Conservation (phyloP, 2,113 vertebrate genomes). For the Willisornis vidua region DNA sequence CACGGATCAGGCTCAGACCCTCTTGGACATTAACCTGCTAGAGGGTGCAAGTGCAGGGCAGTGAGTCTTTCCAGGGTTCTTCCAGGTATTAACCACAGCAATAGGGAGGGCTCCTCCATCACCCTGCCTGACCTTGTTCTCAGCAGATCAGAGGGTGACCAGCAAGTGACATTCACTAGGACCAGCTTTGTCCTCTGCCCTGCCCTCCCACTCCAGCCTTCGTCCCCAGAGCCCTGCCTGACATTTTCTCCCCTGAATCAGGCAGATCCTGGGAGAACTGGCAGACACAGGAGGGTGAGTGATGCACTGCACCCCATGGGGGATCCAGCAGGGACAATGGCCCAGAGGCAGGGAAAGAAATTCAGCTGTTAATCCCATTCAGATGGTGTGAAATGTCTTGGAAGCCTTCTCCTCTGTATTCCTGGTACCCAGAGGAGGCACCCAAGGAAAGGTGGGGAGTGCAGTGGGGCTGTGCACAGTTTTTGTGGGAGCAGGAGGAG, state of each 20-base stretch:
- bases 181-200: background rate
- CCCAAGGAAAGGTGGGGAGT: fast-evolving
- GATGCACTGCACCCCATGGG: background rate
- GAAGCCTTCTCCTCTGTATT: background rate
- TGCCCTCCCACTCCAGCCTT: fast-evolving
- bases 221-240: background rate
- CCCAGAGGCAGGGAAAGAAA: background rate
- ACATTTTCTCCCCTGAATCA: background rate
- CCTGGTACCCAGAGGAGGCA: background rate
- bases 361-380: background rate
- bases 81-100: fast-evolving
- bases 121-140: background rate
- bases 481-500: background rate
- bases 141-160: fast-evolving
- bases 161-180: background rate
- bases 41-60: background rate
- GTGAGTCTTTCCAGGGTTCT: background rate
- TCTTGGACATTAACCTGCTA: background rate
- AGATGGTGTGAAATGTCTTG: background rate
- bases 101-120: background rate
- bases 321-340: background rate
- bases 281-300: background rate
- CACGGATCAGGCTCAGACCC: background rate
- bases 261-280: fast-evolving
- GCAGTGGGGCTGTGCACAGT: background rate